A percentile compares a stretch with the other conserved stretches of the same genome.
These are phyloP conservation scores for Spodoptera picta DNA, from an alignment of 2,888 invertebrate species.

Conservation along the genomic window DNA sequence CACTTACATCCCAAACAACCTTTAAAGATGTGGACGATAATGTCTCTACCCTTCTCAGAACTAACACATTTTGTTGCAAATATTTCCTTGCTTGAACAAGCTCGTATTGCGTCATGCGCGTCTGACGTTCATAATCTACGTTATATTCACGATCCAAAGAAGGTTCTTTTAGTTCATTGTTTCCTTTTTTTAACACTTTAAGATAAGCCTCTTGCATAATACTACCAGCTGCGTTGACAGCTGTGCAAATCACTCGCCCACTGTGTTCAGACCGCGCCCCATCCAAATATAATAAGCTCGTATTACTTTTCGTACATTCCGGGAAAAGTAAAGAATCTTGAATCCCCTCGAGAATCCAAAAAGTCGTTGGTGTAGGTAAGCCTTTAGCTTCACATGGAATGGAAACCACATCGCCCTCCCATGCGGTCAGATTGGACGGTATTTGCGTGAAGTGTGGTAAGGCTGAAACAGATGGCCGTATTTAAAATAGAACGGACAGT, in stretches of 20 bases:
- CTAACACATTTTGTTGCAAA: slow-evolving; percentile 94
- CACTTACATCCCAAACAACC: slow-evolving; percentile 94
- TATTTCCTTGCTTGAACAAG: slow-evolving; percentile 93
- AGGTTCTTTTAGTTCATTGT: slow-evolving; percentile 77
- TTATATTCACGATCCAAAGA: slow-evolving; percentile 72
- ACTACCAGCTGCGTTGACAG: slow-evolving; percentile 86
- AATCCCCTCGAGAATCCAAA: slow-evolving; percentile 98
- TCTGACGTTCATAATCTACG: slow-evolving; percentile 76
- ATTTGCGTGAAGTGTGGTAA: slow-evolving; percentile 95
- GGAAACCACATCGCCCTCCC: slow-evolving; percentile 95
- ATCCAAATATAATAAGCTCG: slow-evolving; percentile 84
- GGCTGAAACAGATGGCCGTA: slow-evolving; percentile 90
- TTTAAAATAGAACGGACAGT: slow-evolving; percentile 79
- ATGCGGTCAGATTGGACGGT: slow-evolving; percentile 96
- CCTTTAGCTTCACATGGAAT: slow-evolving; percentile 98
- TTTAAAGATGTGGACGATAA: slow-evolving; percentile 93
- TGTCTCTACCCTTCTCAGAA: slow-evolving; percentile 90
- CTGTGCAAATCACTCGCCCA: slow-evolving; percentile 85
- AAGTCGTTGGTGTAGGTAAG: slow-evolving; percentile 97
- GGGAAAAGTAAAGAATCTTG: slow-evolving; percentile 90
- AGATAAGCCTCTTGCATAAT: slow-evolving; percentile 86
- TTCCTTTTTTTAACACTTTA: slow-evolving; percentile 82
- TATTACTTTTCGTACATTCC: slow-evolving; percentile 85
- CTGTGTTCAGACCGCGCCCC: slow-evolving; percentile 81
- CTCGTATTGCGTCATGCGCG: slow-evolving; percentile 91